Evolutionary conservation across 2,888 invertebrate species (phyloP), one percentile per base, ranked within the genome.

Genomic region (Meta bourneti): DNA sequence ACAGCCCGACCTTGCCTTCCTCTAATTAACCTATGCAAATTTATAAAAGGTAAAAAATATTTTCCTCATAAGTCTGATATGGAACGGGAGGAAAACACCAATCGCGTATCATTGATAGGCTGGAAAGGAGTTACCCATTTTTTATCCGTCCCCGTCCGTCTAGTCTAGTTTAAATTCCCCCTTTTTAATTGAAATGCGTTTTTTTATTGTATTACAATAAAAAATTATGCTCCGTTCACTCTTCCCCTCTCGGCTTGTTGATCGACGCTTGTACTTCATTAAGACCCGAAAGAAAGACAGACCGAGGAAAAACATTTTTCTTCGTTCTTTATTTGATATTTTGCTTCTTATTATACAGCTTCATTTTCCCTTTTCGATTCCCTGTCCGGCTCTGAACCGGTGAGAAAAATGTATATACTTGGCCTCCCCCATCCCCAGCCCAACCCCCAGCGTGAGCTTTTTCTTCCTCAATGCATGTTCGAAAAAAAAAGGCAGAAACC

Each of bases 211-310:
- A 77, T 51, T n/a, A 51, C 49, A 19, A 69, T 72, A 82, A 82
- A 82, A 90, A 86, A 86, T 85, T 89, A 71, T 89, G 52, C n/a
- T n/a, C n/a, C n/a, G n/a, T 61, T 77, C 48, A 54, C 78, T 87
- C 80, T 70, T 78, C 78, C 34, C 69, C 20, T 78, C 77, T 80
- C 74, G 34, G 54, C 48, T 79, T 84, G 48, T 51, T 92, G 92
- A 92, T 92, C 85, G 92, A 82, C 92, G 74, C 81, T 89, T 80
- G 84, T 91, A 87, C 86, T 92, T 92, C 92, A 89, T 92, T 92
- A 92, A 82, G 84, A 89, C 48, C 74, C 69, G 88, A 88, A 87
- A 70, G 49, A 19, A 82, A 72, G 82, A n/a, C 70, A 81, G n/a
- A 72, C 74, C 71, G 84, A 82, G 51, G 74, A 87, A 69, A 19